Conservation (phyloP, 2,797 vertebrate genomes). For the Anableps anableps region DNA sequence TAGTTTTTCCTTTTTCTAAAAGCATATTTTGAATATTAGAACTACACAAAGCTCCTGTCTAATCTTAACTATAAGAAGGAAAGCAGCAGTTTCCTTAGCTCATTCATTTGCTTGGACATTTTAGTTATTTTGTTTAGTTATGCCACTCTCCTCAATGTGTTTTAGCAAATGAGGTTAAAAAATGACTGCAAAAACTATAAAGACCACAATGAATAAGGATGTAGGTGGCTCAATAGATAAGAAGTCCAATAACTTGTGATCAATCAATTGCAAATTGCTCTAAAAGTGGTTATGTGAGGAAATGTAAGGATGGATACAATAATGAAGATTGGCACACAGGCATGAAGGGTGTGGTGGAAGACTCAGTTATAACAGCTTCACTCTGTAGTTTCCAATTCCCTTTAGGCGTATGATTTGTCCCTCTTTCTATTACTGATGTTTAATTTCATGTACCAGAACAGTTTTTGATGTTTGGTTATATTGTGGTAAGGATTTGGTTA, state of each 20-base stretch:
- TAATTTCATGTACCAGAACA: background rate
- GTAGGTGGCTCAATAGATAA: background rate
- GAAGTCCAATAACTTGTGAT: background rate
- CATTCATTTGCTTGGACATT: background rate
- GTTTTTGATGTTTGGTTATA: background rate
- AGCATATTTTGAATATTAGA: background rate
- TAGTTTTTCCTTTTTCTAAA: background rate
- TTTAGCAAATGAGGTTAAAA: background rate
- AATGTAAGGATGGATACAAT: too few species aligned
- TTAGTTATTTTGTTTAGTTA: background rate
- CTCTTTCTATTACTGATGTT: background rate
- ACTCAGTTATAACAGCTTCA: background rate
- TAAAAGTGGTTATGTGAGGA: background rate
- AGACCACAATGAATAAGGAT: too few species aligned
- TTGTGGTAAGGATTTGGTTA: background rate
- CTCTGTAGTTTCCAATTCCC: background rate
- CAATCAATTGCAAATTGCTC: background rate
- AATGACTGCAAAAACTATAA: background rate
- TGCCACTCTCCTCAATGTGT: background rate
- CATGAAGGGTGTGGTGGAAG: background rate
- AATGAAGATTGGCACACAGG: background rate
- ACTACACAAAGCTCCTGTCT: background rate
- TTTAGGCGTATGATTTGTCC: background rate
- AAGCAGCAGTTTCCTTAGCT: background rate
- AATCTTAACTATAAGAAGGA: background rate